A percentile compares a stretch with the other conserved stretches of the same genome.
Conservation (phyloP, 2,888 invertebrate species). For the Anthoptus insignis region DNA sequence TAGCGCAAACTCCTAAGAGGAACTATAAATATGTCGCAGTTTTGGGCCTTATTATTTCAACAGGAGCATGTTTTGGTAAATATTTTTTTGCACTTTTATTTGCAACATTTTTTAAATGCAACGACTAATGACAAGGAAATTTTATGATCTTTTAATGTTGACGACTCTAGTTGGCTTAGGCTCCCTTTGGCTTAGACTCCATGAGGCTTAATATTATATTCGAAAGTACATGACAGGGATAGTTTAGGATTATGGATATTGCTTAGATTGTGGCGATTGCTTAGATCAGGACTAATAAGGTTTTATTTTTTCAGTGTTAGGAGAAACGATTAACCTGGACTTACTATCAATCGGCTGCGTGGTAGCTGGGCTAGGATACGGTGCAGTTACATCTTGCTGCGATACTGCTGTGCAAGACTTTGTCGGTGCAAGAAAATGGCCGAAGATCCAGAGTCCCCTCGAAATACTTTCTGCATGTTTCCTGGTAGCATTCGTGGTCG, state of each 20-base stretch:
- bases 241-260: no score
- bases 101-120: no score
- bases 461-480: slow-evolving; percentile 75
- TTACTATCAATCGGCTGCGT: slow-evolving; percentile 81
- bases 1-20: slow-evolving; percentile 74
- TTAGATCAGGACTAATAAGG: no score
- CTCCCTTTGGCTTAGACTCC: no score
- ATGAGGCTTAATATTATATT: no score
- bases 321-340: slow-evolving; percentile 73
- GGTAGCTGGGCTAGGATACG: slow-evolving; percentile 82
- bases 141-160: no score
- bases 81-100: no score
- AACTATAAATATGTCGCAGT: slow-evolving; percentile 77
- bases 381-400: slow-evolving; percentile 79
- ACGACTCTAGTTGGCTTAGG: no score
- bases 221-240: no score
- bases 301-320: slow-evolving; percentile 67
- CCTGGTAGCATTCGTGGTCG: slow-evolving; percentile 65
- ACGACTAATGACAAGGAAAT: no score
- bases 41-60: slow-evolving; percentile 68
- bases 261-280: no score
- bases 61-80: slow-evolving; percentile 74
- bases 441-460: slow-evolving; percentile 77
- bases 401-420: slow-evolving; percentile 78
- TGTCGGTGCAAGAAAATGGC: slow-evolving; percentile 81